Conservation (phyloP, 2,113 vertebrate species). For the Lota lota region DNA sequence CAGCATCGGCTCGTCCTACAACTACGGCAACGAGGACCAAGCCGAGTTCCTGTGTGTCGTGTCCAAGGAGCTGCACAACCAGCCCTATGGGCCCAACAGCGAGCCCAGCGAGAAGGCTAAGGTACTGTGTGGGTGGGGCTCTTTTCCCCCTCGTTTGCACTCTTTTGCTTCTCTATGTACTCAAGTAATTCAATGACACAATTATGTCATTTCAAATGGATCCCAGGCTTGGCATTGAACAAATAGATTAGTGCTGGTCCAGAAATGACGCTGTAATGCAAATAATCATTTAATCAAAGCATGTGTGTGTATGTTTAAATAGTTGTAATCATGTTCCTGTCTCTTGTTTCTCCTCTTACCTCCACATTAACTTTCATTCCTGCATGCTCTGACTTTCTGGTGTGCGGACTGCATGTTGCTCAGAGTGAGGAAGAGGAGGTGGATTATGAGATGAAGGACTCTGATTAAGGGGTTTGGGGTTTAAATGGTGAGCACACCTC, state of each 20-base stretch:
- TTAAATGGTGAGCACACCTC: constrained; percentile 79
- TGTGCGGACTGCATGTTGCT: constrained; percentile 70
- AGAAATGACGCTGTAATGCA: too few species aligned
- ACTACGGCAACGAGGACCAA: constrained; percentile 98
- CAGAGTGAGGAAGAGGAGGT: constrained; percentile 85
- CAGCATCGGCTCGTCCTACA: constrained; percentile 98
- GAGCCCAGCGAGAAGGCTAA: constrained; percentile 98
- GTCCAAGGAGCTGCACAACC: constrained; percentile 97
- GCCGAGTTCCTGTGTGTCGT: constrained; percentile 98
- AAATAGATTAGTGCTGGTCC: too few species aligned
- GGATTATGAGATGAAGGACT: constrained; percentile 87
- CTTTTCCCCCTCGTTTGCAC: too few species aligned
- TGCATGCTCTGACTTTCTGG: constrained; percentile 53
- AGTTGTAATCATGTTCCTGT: neutral
- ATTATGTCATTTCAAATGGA: constrained; percentile 36
- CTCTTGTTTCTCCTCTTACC: constrained; percentile 14
- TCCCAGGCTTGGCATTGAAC: too few species aligned
- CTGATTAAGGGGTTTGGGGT: constrained; percentile 81
- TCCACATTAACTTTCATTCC: constrained; percentile 38
- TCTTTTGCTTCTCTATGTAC: too few species aligned
- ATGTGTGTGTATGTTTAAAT: too few species aligned
- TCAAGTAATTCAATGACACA: too few species aligned
- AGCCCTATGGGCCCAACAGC: constrained; percentile 86
- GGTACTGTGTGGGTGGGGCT: constrained; percentile 67
- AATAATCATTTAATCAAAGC: too few species aligned